Conservation (phyloP, 2,888 invertebrate genomes). For the Xestia c-nigrum region DNA sequence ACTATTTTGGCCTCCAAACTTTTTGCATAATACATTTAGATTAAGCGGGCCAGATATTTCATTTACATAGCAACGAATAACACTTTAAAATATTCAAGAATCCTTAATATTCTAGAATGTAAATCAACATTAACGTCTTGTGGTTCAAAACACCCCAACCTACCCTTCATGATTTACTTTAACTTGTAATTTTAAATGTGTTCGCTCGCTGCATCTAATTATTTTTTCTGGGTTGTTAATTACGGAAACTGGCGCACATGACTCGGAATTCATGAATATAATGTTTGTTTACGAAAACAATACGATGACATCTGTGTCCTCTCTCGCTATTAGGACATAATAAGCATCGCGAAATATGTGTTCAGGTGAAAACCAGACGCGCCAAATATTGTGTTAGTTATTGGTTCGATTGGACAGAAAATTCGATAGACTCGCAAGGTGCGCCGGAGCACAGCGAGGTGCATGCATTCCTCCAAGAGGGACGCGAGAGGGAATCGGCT, state of each 20-base stretch:
- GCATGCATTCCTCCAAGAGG: conserved; percentile 88
- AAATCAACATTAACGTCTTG: conserved; percentile 47
- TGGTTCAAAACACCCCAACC: conserved; percentile 38
- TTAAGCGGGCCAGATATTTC: conserved; percentile 41
- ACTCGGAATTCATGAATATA: conserved; percentile 45
- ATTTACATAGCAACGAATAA: conserved; percentile 43
- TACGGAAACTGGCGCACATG: conserved; percentile 57
- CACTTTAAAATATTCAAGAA: conserved; percentile 51
- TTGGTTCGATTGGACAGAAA: conserved; percentile 73
- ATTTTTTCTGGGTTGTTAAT: conserved; percentile 41
- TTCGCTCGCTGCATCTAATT: conserved; percentile 31
- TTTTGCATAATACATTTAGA: conserved; percentile 60
- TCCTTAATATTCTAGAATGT: conserved; percentile 40
- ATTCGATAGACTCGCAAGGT: conserved; percentile 85
- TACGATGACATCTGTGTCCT: conserved; percentile 35
- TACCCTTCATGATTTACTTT: conserved; percentile 31
- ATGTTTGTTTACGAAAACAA: conserved; percentile 67
- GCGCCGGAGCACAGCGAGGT: conserved; percentile 85
- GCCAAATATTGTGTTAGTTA: conserved; percentile 46
- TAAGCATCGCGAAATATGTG: background rate
- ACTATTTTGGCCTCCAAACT: conserved; percentile 63
- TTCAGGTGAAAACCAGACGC: conserved; percentile 24
- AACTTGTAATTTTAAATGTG: conserved; percentile 39
- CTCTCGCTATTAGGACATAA: background rate
- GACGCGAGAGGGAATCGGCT: conserved; percentile 86